Conservation (phyloP, 2,888 invertebrate species). For the Cheilosia vulpina region DNA sequence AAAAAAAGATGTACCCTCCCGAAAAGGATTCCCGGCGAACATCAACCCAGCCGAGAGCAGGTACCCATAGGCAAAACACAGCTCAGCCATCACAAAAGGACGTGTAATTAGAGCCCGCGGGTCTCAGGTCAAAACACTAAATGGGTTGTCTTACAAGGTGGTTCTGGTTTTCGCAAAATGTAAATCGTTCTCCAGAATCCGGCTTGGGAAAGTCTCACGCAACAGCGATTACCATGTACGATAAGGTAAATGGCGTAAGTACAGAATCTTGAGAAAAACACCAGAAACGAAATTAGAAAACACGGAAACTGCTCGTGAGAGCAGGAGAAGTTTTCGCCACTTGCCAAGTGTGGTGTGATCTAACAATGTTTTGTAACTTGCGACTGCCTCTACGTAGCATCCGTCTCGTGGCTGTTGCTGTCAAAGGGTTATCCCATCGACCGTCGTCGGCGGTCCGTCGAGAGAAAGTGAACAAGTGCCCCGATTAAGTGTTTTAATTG, state of each 20-base stretch:
- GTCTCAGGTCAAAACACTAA: conserved; percentile 56
- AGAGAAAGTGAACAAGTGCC: conserved; percentile 49
- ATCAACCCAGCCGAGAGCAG: conserved; percentile 32
- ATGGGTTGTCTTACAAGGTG: conserved; percentile 51
- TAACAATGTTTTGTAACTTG: not conserved
- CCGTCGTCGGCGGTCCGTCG: not conserved
- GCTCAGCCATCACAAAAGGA: conserved; percentile 29
- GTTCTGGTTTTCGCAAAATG: conserved; percentile 27
- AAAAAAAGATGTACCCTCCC: not conserved
- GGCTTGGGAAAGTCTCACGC: conserved; percentile 47
- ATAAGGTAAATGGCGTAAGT: not conserved
- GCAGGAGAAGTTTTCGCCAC: conserved; percentile 15
- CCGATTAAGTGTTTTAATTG: conserved; percentile 51
- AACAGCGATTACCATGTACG: conserved; percentile 30
- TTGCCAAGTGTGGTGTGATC: conserved; percentile 19
- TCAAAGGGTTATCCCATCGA: conserved; percentile 34
- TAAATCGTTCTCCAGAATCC: conserved; percentile 24
- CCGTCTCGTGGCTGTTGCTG: conserved; percentile 10
- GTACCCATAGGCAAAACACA: conserved; percentile 17
- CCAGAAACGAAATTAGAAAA: conserved; percentile 1
- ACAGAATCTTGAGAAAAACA: not conserved
- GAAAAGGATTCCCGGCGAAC: conserved; percentile 48
- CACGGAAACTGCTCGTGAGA: conserved; percentile 43
- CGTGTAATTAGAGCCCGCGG: conserved; percentile 47
- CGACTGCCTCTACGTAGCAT: conserved; percentile 2